Evolutionary conservation across 2,888 invertebrate species (phyloP), one percentile per base, ranked within the genome.

Genomic region (Orthosia gothica): DNA sequence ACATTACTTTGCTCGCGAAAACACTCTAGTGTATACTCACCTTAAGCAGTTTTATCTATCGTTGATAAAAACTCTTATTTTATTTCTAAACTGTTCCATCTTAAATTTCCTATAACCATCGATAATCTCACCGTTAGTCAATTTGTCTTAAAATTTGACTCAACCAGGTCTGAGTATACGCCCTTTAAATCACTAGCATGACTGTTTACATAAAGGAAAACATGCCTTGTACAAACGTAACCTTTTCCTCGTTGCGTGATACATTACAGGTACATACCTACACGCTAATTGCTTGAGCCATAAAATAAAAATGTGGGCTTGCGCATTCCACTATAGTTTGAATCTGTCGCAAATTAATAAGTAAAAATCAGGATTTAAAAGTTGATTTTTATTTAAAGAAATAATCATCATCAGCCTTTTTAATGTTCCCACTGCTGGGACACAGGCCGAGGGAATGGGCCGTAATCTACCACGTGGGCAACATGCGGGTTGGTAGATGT

Each of bases 191-290:
- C 20, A 79, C 20, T 49, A 45, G 13, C 23, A 32, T 26, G 15
- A 2, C 1, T 62, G 45, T 80, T 76, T 62, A 50, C 74, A n/a
- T 59, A 71, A 23, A 16, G 20, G 45, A 26, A 50, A 62, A 74
- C 61, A 80, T 16, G 54, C 74, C 23, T 62, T 45, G 49, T 61
- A 57, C 49, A 62, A 45, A 55, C 49, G 13, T 74, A 50, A 61
- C 80, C 54, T 74, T 76, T 80, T 54, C 5, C 45, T 20, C 20
- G 45, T 80, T 55, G 74, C 80, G 74, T 76, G 75, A 54, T 26
- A 45, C 61, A 54, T 52, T 54, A 26, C 49, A 54, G 52, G 73
- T 49, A 23, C 66, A 47, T 55, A 65, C 47, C 20, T 18, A 77
- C 49, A n/a, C 13, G 54, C 16, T 45, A 79, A 80, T 61, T 73